A percentile compares a stretch with the other conserved stretches of the same genome.
Conservation (phyloP, 2,113 vertebrate species). For the Hippoglossus stenolepis region DNA sequence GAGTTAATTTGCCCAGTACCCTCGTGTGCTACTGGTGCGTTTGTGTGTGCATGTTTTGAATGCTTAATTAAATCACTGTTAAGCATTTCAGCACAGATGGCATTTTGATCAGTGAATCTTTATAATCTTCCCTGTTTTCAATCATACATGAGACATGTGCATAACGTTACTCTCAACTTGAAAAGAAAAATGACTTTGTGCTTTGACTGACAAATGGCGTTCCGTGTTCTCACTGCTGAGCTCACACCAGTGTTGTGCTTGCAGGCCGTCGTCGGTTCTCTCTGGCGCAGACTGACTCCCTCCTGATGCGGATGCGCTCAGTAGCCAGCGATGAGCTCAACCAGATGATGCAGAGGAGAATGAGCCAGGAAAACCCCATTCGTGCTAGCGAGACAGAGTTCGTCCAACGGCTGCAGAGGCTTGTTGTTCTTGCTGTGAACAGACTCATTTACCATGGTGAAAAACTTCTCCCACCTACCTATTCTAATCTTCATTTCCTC, state of each 20-base stretch:
- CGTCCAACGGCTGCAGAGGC: conserved; percentile 91
- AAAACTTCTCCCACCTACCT: not conserved
- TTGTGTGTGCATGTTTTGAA: conserved; percentile 54
- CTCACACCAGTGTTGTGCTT: not conserved
- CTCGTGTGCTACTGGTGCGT: conserved; percentile 73
- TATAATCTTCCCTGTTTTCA: conserved; percentile 26
- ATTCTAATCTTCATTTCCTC: not conserved
- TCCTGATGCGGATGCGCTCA: conserved; percentile 92
- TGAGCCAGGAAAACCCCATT: conserved; percentile 94
- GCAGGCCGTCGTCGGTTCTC: conserved; percentile 88
- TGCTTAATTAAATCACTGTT: conserved; percentile 44
- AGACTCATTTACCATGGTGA: conserved; percentile 93
- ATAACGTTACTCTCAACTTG: conserved; percentile 27
- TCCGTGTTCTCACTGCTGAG: not conserved
- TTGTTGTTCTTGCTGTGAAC: conserved; percentile 92
- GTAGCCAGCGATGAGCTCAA: conserved; percentile 94
- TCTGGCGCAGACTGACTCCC: conserved; percentile 89
- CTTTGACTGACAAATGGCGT: not conserved
- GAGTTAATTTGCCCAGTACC: conserved; percentile 78
- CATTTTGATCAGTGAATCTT: conserved; percentile 42
- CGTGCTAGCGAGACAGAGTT: conserved; percentile 91
- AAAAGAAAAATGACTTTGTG: conserved; percentile 2
- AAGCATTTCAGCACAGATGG: conserved; percentile 52
- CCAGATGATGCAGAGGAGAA: conserved; percentile 93
- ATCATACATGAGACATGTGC: conserved; percentile 28